Conservation (phyloP, 1,140 invertebrate species). For the Delia radicum region DNA sequence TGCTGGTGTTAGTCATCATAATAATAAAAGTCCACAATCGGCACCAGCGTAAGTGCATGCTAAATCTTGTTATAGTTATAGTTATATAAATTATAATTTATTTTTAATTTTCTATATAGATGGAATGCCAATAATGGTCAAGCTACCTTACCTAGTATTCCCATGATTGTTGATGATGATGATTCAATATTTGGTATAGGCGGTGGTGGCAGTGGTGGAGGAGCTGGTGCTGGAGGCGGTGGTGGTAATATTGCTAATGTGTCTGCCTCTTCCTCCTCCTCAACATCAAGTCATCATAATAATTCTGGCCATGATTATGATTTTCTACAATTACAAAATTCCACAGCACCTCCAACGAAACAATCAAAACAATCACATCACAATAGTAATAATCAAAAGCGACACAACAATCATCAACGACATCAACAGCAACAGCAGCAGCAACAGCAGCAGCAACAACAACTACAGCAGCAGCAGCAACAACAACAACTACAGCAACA, state of each 20-base stretch:
- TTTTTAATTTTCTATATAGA: constrained; percentile 53
- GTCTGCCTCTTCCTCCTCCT: constrained; percentile 43
- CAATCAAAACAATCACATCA: constrained; percentile 38
- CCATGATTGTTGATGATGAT: constrained; percentile 74
- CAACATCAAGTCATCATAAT: constrained; percentile 30
- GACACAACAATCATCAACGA: constrained; percentile 39
- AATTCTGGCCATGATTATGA: constrained; percentile 32
- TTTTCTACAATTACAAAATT: constrained; percentile 25
- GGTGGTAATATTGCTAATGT: constrained; percentile 39
- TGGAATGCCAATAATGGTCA: constrained; percentile 62
- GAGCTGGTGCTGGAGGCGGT: constrained; percentile 9
- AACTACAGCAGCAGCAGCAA: constrained; percentile 24
- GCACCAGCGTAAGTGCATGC: constrained; percentile 48
- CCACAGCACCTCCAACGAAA: constrained; percentile 32
- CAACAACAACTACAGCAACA: constrained; percentile 28
- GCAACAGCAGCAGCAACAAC: constrained; percentile 36
- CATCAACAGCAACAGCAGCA: constrained; percentile 36
- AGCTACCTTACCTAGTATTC: constrained; percentile 71
- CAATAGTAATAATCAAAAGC: constrained; percentile 35
- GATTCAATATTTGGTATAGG: constrained; percentile 44
- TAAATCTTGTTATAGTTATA: constrained; percentile 8
- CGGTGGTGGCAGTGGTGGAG: constrained; percentile 33
- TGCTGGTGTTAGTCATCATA: constrained; percentile 35
- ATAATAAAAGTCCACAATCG: constrained; percentile 52
- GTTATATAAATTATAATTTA: background rate